Percentiles rank a stretch among this genome's conserved stretches.
Conservation (phyloP, 1,140 invertebrate genomes). For the silkworm (Bombyx mori) region ASM3026992v2 NC_085130.1:10600001-10600500, state of each 20-base stretch:
- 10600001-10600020: no score
- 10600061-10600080: no score
- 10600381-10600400: constrained; percentile 77
- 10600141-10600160: no score
- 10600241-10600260: constrained; percentile 54
- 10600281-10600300: constrained; percentile 41
- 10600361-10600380: constrained; percentile 40
- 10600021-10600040: no score
- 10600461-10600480: constrained; percentile 83
- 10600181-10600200: constrained; percentile 40
- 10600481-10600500: no score
- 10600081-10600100: no score
- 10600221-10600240: constrained; percentile 52
- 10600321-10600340: constrained; percentile 26
- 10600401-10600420: constrained; percentile 85
- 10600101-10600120: no score
- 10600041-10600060: no score
- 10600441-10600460: constrained; percentile 89
- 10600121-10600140: no score
- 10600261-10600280: constrained; percentile 25
- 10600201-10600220: constrained; percentile 62
- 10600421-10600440: constrained; percentile 84
- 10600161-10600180: background rate
- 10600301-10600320: constrained; percentile 47
- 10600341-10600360: constrained; percentile 27